Conservation (phyloP, 2,113 vertebrate genomes). For the Carassius carassius region DNA sequence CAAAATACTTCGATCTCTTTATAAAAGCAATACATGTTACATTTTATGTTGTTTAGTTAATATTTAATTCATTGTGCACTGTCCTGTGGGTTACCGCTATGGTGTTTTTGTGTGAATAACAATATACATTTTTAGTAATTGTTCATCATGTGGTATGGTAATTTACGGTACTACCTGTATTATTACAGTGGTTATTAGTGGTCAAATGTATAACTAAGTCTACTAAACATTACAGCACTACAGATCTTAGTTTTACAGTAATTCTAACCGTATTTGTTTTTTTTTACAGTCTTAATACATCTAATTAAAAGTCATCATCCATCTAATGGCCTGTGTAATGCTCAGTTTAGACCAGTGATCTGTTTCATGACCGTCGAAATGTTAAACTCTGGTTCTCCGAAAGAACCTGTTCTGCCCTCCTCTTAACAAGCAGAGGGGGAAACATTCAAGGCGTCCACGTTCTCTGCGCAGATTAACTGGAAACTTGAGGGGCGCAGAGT, state of each 20-base stretch:
- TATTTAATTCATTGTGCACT: background rate
- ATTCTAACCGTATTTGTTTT: background rate
- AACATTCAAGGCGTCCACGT: slow-evolving; percentile 65
- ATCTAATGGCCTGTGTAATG: background rate
- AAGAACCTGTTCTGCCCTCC: slow-evolving; percentile 51
- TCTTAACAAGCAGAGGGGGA: slow-evolving; percentile 55
- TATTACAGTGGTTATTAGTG: background rate
- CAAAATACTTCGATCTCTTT: background rate
- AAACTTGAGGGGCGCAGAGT: slow-evolving; percentile 68
- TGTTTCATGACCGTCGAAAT: slow-evolving; percentile 10
- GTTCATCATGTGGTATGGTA: background rate
- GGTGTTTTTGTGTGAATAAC: background rate
- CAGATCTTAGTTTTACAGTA: background rate
- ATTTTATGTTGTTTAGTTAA: background rate
- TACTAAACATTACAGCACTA: too few relatives aligned
- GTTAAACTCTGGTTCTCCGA: background rate
- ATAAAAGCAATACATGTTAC: background rate
- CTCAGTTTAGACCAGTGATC: background rate
- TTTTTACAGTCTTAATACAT: background rate
- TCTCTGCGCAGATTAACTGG: slow-evolving; percentile 66
- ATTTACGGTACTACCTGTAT: background rate
- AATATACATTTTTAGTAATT: background rate
- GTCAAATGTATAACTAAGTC: too few relatives aligned
- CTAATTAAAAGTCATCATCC: background rate
- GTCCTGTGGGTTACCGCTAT: background rate